These are phyloP conservation scores for Heliconius hewitsoni DNA, from an alignment of 1,140 invertebrate species.

Conservation along the genomic window DNA sequence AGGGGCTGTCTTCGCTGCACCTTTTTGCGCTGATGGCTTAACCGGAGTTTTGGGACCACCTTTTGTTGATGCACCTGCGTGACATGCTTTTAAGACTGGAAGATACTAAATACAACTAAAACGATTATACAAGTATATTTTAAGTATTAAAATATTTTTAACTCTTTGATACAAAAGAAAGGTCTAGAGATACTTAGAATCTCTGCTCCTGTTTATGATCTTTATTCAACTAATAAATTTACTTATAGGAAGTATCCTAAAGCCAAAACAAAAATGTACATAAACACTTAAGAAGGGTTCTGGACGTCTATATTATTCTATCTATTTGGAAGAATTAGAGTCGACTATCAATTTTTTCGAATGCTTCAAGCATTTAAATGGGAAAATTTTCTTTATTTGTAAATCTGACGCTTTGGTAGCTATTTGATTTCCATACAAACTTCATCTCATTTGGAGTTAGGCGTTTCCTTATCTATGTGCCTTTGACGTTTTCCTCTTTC, in stretches of 20 bases:
- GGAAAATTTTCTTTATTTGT: constrained; percentile 1
- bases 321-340: too few species aligned
- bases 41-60: constrained; percentile 78
- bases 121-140: too few species aligned
- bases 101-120: too few species aligned
- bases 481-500: constrained; percentile 10
- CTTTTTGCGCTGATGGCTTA: constrained; percentile 83
- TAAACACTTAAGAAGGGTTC: too few species aligned
- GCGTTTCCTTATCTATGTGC: neutral
- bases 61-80: constrained; percentile 54
- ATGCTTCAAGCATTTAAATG: neutral
- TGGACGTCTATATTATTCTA: neutral
- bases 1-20: constrained; percentile 81
- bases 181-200: too few species aligned
- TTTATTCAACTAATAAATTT: too few species aligned
- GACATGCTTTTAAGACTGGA: neutral
- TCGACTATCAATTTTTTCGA: neutral
- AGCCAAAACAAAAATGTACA: too few species aligned
- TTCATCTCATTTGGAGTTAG: neutral
- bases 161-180: too few species aligned
- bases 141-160: too few species aligned
- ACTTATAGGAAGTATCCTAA: too few species aligned
- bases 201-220: too few species aligned
- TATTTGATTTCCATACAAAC: constrained; percentile 10
- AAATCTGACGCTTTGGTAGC: constrained; percentile 7